Evolutionary conservation across 2,888 invertebrate species (phyloP).

Genomic region (Meiosimyza decipiens): DNA sequence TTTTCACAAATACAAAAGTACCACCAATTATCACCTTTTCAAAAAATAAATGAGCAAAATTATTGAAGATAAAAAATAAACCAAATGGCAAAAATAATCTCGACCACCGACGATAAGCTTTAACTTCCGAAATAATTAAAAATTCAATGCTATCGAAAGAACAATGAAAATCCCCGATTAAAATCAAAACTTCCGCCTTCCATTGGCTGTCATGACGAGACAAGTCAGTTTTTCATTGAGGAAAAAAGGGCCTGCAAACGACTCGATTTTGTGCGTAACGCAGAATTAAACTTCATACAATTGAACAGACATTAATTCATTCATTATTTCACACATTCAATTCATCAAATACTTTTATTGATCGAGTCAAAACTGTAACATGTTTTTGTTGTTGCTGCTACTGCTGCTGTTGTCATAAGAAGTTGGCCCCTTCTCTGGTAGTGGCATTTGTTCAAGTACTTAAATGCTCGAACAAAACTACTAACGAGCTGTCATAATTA

Average conservation of each 20-base stretch:
- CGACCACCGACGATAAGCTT: background rate
- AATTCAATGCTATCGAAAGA: background rate
- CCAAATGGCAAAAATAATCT: background rate
- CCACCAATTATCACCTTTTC: too few species aligned
- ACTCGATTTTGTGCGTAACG: too few species aligned
- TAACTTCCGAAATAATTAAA: background rate
- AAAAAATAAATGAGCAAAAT: too few species aligned
- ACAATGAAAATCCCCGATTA: too few species aligned
- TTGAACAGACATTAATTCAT: background rate
- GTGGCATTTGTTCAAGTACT: constrained; percentile 22
- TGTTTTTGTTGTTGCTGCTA: background rate
- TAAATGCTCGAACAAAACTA: constrained; percentile 55
- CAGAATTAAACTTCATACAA: too few species aligned
- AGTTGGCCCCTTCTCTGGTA: background rate
- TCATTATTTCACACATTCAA: background rate
- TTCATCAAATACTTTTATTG: background rate
- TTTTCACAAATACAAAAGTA: too few species aligned
- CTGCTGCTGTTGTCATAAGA: background rate
- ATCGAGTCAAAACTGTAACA: constrained; percentile 1
- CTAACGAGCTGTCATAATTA: constrained; percentile 61
- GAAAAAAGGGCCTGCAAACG: too few species aligned
- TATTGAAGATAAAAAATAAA: too few species aligned
- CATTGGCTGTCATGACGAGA: too few species aligned
- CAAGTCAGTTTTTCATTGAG: too few species aligned
- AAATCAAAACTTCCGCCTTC: too few species aligned